A percentile compares a stretch with the other conserved stretches of the same genome.
These are phyloP conservation scores for Zele albiditarsus DNA, from an alignment of 2,888 invertebrate genomes.

Conservation along the genomic window DNA sequence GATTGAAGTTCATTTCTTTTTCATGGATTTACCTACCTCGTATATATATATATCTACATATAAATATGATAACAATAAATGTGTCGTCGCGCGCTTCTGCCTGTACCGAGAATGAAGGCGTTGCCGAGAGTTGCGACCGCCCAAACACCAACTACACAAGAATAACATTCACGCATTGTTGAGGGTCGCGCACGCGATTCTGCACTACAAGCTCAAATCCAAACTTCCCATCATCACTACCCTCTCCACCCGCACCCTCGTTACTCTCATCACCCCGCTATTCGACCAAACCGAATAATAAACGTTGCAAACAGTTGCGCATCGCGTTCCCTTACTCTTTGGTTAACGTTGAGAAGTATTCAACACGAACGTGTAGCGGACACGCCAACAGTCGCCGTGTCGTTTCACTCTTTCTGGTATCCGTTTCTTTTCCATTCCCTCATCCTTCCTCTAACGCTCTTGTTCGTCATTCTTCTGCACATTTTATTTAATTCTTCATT, in stretches of 20 bases:
- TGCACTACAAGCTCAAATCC: not conserved
- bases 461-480: too few relatives aligned
- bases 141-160: not conserved
- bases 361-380: not conserved
- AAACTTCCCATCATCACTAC: not conserved
- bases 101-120: not conserved
- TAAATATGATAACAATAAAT: not conserved
- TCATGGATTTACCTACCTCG: not conserved
- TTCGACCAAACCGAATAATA: not conserved
- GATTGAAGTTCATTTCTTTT: too few relatives aligned
- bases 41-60: not conserved
- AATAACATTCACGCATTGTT: not conserved
- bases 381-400: not conserved
- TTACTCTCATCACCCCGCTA: not conserved
- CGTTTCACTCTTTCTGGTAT: not conserved
- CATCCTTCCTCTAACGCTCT: too few relatives aligned
- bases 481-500: not conserved
- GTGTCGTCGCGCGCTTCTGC: not conserved
- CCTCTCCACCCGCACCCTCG: not conserved
- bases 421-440: not conserved
- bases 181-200: not conserved
- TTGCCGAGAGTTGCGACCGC: constrained; percentile 4
- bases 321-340: not conserved
- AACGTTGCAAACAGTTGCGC: not conserved
- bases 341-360: not conserved